These are phyloP conservation scores for Rotaria magnacalcarata DNA, from an alignment of 2,888 invertebrate genomes.

Conservation along the genomic window DNA sequence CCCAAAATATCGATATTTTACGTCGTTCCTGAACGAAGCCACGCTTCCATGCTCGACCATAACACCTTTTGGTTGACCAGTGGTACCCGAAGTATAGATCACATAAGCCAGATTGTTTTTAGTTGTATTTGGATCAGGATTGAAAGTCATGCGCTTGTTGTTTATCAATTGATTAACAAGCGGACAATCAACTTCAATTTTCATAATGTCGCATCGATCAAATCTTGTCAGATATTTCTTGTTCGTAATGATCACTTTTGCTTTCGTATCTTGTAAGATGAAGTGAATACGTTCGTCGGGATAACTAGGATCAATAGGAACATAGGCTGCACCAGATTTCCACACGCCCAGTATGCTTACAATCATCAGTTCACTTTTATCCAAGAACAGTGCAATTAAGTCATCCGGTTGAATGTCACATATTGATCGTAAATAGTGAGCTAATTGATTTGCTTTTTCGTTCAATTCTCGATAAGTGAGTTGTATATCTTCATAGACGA, in stretches of 20 bases:
- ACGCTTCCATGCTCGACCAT: neutral
- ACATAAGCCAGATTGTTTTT: slow-evolving; percentile 56
- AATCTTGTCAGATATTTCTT: no score
- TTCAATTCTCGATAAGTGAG: slow-evolving; percentile 1
- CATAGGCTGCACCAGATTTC: no score
- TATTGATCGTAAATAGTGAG: no score
- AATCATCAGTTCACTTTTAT: no score
- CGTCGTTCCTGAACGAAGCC: neutral
- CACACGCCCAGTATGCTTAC: no score
- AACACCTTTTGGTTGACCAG: slow-evolving; percentile 60
- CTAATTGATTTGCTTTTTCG: no score
- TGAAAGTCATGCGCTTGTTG: neutral
- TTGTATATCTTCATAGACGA: neutral
- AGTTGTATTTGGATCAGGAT: slow-evolving; percentile 39
- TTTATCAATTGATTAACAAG: neutral
- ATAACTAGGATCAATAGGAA: slow-evolving; percentile 59
- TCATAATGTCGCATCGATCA: no score
- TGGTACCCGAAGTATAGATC: slow-evolving; percentile 60
- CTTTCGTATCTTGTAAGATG: slow-evolving; percentile 57
- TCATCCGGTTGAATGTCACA: no score
- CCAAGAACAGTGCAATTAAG: no score
- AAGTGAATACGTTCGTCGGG: slow-evolving; percentile 54
- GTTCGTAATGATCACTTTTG: slow-evolving; percentile 46
- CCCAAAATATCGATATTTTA: neutral
- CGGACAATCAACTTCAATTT: no score